phyloP scores from a whole-genome alignment of 1,140 invertebrate genomes.

The Steinernema khuongi region DNA sequence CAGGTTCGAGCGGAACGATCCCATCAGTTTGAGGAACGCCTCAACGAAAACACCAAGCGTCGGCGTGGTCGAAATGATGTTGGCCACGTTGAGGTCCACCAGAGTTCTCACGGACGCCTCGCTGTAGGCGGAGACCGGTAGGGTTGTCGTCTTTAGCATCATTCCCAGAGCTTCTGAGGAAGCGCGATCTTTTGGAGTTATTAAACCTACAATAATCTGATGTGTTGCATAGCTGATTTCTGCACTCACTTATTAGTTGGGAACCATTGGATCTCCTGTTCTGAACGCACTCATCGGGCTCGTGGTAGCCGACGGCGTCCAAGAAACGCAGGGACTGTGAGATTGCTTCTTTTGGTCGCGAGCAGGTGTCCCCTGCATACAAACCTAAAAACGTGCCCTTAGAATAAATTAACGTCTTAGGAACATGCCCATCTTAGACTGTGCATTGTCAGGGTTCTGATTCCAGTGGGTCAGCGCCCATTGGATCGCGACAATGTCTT shows the following conservation, averaged over 20 bases:
- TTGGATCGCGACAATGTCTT: constrained; percentile 56
- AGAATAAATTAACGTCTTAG: constrained; percentile 20
- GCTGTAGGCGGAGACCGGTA: constrained; percentile 49
- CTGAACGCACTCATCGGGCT: constrained; percentile 47
- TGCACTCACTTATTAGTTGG: constrained; percentile 19
- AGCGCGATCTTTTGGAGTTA: constrained; percentile 47
- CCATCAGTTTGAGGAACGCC: constrained; percentile 37
- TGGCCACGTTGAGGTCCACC: constrained; percentile 34
- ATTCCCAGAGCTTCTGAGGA: constrained; percentile 45
- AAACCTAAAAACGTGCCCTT: constrained; percentile 37
- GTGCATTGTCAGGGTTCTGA: constrained; percentile 38
- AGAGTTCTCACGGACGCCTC: constrained; percentile 45
- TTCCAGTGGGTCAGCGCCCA: constrained; percentile 52
- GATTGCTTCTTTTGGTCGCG: constrained; percentile 51
- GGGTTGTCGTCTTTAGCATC: constrained; percentile 42
- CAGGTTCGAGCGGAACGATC: constrained; percentile 37
- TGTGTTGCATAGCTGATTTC: background rate
- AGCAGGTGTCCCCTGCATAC: constrained; percentile 54
- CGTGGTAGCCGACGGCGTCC: constrained; percentile 52
- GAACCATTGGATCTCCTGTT: constrained; percentile 4
- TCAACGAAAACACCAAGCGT: constrained; percentile 44
- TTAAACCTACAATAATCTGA: constrained; percentile 39
- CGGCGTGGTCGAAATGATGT: constrained; percentile 49
- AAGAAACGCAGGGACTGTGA: constrained; percentile 54
- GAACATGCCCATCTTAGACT: constrained; percentile 38